Percentiles rank a stretch among this genome's conserved stretches.
Conservation (phyloP, 2,797 vertebrate species). For the Mionectes olivaceus region DNA sequence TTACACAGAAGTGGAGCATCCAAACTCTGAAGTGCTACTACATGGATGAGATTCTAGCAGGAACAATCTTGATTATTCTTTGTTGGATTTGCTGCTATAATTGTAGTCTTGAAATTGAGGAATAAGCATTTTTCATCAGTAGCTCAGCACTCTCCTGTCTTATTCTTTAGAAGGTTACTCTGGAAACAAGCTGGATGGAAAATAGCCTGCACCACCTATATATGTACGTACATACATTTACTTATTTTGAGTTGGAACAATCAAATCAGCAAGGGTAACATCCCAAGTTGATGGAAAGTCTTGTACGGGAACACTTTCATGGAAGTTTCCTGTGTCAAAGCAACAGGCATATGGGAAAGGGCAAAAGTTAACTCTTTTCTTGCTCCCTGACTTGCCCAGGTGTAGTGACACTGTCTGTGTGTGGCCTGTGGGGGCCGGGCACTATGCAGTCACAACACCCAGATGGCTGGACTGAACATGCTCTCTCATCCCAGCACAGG, state of each 20-base stretch:
- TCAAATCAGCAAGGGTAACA: not conserved
- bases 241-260: not conserved
- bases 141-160: not conserved
- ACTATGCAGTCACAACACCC: not conserved
- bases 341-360: not conserved
- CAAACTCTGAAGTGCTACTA: not conserved
- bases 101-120: not conserved
- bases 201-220: not conserved
- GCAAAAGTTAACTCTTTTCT: not conserved
- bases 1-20: not conserved
- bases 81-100: not conserved
- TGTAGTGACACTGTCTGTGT: not conserved
- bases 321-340: not conserved
- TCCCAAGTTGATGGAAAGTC: not conserved
- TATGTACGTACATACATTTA: not conserved
- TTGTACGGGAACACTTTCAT: not conserved
- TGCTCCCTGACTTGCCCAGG: not conserved
- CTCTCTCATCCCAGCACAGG: not conserved
- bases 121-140: not conserved
- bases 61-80: not conserved
- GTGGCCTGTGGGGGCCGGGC: rapidly evolving
- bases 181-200: slow-evolving; percentile 5
- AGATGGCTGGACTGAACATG: not conserved
- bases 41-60: not conserved
- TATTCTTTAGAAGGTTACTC: slow-evolving; percentile 1